phyloP scores from a whole-genome alignment of 2,113 vertebrate species.

The Melierax canorus region DNA sequence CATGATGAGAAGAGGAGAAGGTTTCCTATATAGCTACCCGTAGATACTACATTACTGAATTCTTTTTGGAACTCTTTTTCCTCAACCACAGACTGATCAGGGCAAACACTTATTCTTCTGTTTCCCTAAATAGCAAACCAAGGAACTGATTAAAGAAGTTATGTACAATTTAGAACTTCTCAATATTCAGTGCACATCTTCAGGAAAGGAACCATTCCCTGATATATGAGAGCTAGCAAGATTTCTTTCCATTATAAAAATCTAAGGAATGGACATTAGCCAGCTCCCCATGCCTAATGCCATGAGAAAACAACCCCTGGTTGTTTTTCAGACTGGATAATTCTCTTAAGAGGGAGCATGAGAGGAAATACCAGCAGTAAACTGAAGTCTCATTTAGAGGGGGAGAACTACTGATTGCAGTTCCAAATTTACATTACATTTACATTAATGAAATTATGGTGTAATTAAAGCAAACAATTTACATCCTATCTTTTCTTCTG shows the following conservation, averaged over 20 bases:
- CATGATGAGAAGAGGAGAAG: neutral
- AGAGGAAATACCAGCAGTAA: neutral
- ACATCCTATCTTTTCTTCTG: neutral
- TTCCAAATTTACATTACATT: neutral
- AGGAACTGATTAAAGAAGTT: neutral
- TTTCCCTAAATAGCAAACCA: neutral
- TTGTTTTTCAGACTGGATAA: neutral
- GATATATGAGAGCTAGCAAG: neutral
- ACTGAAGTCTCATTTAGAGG: neutral
- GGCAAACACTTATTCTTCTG: neutral
- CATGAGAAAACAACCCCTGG: fast-evolving
- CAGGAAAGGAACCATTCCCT: neutral
- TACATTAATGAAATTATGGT: neutral
- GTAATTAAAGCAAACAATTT: neutral
- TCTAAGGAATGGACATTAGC: neutral
- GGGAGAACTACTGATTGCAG: neutral
- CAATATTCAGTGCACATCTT: neutral
- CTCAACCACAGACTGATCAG: neutral
- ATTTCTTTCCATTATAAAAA: neutral
- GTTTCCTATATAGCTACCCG: neutral
- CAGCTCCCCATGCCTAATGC: neutral
- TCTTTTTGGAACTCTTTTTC: neutral
- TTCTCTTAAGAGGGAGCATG: neutral
- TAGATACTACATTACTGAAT: neutral
- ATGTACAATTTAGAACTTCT: neutral